Evolutionary conservation across 2,888 invertebrate genomes (phyloP), one percentile per base, ranked within the genome.

Genomic region (Noctuana brunneofusca): DNA sequence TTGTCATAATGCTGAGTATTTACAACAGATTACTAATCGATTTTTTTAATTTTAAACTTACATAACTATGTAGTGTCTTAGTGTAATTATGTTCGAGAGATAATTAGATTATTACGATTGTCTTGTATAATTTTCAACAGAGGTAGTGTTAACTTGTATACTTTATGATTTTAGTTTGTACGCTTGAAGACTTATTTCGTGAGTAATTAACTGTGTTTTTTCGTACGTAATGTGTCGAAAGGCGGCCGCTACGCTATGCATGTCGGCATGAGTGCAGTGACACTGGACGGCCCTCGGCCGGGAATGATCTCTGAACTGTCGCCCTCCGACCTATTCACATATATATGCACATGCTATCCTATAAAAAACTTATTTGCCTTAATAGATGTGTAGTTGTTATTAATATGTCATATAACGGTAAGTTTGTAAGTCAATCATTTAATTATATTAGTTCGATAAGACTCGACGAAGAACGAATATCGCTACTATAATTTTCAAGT

Each of bases 271-370:
- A 38, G 38, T 16, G 38, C 8, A 38, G 38, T 38, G n/a, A 30
- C 30, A 30, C 24, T 24, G 24, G 24, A 24, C 24, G 5, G 32
- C 48, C 48, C 20, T 22, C 9, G 53, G 41, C 46, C 48, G 48
- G n/a, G 20, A 35, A 14, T 57, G 57, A 57, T 57, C 57, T 57
- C 57, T 57, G 48, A 22, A 32, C 56, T 48, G 22, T 48, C 57
- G 32, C 50, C 24, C 16, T 50, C 58, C 58, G 58, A 58, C 22
- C 50, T 20, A 9, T 30, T 12, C 52, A 48, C 35, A 24, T 12
- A 27, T 41, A 58, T 49, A 18, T 41, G 41, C 43, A 46, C 30
- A 59, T 30, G 24, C 32, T 35, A 6, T 58, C 11, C 20, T 50
- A 38, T 50, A 27, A 43, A 43, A 14, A 24, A 12, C 50, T 27